Percentiles rank a stretch among this genome's conserved stretches.
These are phyloP conservation scores for Trichogramma evanescens DNA, from an alignment of 2,888 invertebrate species.

Conservation along the genomic window DNA sequence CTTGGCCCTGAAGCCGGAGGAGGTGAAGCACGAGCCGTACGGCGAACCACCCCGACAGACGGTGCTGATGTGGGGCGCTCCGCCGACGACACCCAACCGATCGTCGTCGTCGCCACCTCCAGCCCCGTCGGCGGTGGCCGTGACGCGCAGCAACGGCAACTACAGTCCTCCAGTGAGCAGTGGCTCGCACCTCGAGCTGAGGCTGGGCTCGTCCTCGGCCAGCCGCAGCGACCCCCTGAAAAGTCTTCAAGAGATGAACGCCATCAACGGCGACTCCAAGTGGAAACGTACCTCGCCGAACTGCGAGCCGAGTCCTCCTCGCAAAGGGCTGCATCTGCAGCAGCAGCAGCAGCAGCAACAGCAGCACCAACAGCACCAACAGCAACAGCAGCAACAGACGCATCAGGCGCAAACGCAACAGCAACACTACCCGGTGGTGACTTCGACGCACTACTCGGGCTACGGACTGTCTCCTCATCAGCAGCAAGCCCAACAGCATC, in stretches of 20 bases:
- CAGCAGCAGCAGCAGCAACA: slow-evolving; percentile 36
- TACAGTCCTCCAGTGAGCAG: background rate
- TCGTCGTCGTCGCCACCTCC: slow-evolving; percentile 43
- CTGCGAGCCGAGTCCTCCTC: slow-evolving; percentile 41
- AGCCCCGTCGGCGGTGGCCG: background rate
- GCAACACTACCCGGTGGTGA: slow-evolving; percentile 40
- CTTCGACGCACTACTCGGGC: slow-evolving; percentile 38
- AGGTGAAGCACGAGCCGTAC: slow-evolving; percentile 52
- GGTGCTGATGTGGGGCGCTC: slow-evolving; percentile 84
- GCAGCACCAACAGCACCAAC: slow-evolving; percentile 35
- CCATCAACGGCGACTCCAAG: slow-evolving; percentile 48
- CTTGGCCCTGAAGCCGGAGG: slow-evolving; percentile 58
- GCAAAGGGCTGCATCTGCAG: slow-evolving; percentile 32
- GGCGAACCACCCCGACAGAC: slow-evolving; percentile 71
- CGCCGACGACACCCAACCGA: slow-evolving; percentile 42
- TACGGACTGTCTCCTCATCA: slow-evolving; percentile 40
- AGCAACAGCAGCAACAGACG: slow-evolving; percentile 33
- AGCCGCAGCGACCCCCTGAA: slow-evolving; percentile 45
- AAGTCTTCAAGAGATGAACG: slow-evolving; percentile 50
- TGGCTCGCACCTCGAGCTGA: slow-evolving; percentile 5
- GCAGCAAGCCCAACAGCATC: slow-evolving; percentile 36
- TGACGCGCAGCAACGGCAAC: background rate
- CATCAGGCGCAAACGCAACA: slow-evolving; percentile 38
- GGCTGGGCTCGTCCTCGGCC: slow-evolving; percentile 4
- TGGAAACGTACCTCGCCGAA: slow-evolving; percentile 47